Evolutionary conservation across 2,888 invertebrate species (phyloP), one percentile per base, ranked within the genome.

Genomic region (Dicyrtoma fusca): DNA sequence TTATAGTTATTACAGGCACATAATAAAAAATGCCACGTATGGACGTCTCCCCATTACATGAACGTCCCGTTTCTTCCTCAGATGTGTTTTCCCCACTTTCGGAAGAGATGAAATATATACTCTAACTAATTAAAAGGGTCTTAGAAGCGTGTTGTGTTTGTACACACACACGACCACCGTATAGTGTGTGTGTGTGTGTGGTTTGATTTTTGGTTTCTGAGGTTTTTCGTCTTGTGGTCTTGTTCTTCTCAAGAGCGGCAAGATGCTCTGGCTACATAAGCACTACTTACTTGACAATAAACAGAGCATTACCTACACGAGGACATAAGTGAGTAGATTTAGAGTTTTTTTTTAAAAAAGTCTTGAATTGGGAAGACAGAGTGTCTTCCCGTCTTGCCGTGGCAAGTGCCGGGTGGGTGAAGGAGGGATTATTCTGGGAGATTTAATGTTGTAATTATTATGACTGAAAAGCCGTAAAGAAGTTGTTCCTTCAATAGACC

Each of bases 401-500:
- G n/a, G n/a, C n/a, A n/a, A 53, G n/a, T 6, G 23, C 47, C 17
- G 44, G 47, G 63, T 47, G 63, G 63, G 47, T 17, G 45, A 17
- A 25, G 14, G 49, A 26, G n/a, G 25, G 23, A 65, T 23, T 49
- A 49, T 49, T 25, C 26, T 65, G 47, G 25, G 34, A 34, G 23
- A 45, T 23, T 45, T 69, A 69, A 69, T 69, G 69, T 69, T 69
- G 62, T 49, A 69, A 69, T 69, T 62, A 69, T 69, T 47, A 66
- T 51, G 53, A 66, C 45, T 17, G 57, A 42, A 17, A 62, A 62
- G 34, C 55, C 45, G 45, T 63, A 62, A 71, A 71, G 64, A 71
- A 71, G 63, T 64, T 71, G 71, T 71, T 71, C 57, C 34, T 34
- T 34, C 51, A 45, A 62, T 65, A 71, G 71, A 71, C 71, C 71